phyloP scores from a whole-genome alignment of 2,113 vertebrate genomes.

The Chloroceryle aenea region DNA sequence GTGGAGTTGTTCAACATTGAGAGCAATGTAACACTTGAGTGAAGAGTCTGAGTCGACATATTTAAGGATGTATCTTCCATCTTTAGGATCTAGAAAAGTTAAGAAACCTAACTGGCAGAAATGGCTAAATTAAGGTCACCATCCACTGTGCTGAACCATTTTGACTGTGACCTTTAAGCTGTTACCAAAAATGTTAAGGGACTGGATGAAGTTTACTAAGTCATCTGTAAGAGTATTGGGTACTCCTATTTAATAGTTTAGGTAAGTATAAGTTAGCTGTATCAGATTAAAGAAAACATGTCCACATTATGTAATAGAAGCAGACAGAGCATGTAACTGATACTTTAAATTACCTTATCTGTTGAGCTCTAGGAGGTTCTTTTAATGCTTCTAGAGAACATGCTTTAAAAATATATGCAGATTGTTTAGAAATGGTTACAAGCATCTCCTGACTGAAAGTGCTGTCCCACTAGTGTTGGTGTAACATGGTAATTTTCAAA shows the following conservation, averaged over 20 bases:
- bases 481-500: slow-evolving; percentile 38
- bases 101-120: not conserved
- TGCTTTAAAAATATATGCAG: not conserved
- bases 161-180: not conserved
- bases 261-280: not conserved
- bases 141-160: not conserved
- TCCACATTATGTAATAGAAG: not conserved
- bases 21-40: not conserved
- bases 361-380: not conserved
- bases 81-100: not conserved
- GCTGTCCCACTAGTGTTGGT: not conserved
- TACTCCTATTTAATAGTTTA: not conserved
- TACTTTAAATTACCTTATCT: not conserved
- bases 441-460: slow-evolving; percentile 18
- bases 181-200: not conserved
- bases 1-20: not conserved
- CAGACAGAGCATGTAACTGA: not conserved
- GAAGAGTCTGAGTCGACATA: not conserved
- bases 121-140: not conserved
- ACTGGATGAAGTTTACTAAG: not conserved
- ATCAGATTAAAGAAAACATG: not conserved
- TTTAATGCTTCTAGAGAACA: slow-evolving; percentile 28
- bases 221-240: not conserved
- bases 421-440: not conserved
- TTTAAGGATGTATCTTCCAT: not conserved